Base-by-base conservation (phyloP, 92 coral and sea anemone species). In the Diadumene lineata region DNA sequence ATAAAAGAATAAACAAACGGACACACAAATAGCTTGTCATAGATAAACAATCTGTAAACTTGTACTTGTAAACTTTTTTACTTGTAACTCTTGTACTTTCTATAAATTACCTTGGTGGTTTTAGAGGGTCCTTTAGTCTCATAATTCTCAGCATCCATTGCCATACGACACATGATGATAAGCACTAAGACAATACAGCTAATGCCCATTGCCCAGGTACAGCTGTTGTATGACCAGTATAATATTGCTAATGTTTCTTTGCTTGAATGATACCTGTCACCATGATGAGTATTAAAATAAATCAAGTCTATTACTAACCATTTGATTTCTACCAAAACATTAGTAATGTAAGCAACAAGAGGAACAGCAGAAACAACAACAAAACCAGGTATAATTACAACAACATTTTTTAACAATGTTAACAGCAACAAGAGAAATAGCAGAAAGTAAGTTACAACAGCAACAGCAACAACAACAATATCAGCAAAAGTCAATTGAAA, bases 181-280 rank as follows among this genome's bases (percentile, higher is more conserved):
- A 72, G 1, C 18, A 30, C 34, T 55, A 72, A 9, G n/a, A 72
- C 66, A 21, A 72, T 34, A 33, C 56, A 72, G 56, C 77, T 72
- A 17, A 72, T 34, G 34, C 77, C 34, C 23, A 72, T 28, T 7
- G 43, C 56, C 77, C 77, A 72, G 13, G 56, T n/a, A 25, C 77
- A 72, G 22, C 77, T 66, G 34, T 57, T 34, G 32, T 56, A 72
- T 31, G 77, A 55, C 77, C 77, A 72, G 53, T 72, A 72, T 28
- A 72, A 50, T 28, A 32, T 46, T 16, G 27, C 77, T 9, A 43
- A 60, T 6, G 29, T 23, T 2, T 60, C 26, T 7, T 15, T 9
- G 58, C 58, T 53, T 53, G 6, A 6, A 6, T 38, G 7, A 38
- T 38, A 6, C 48, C 48, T 38, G 13, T 13, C 6, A 38, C 13